Evolutionary conservation across 2,888 invertebrate species (phyloP), one percentile per base, ranked within the genome.

Genomic region (Rotaria socialis): DNA sequence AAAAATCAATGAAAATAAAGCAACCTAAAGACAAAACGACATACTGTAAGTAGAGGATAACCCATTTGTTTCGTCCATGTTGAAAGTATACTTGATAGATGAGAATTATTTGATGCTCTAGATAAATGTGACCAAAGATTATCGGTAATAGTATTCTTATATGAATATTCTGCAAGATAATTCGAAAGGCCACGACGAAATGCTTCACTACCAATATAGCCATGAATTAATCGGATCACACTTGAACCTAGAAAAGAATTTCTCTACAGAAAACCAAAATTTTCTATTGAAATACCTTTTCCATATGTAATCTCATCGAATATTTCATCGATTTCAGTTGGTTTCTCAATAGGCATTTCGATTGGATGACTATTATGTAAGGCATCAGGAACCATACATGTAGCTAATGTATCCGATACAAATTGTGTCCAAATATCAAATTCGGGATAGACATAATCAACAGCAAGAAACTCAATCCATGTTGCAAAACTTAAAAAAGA

Each of bases 391-490:
- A 95, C 89, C 86, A 93, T 89, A n/a, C 96, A 97, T 10, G 60
- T 50, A 16, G 75, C 94, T 89, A 95, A 94, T 88, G 95, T 95
- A 89, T 95, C 95, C 27, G 95, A 95, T 0, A 96, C 95, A 92
- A 97, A 98, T 91, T 96, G 96, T 7, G 95, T 95, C 96, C 97
- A 97, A 90, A 97, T 96, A 90, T 97, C 95, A 92, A 95, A 97
- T 90, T 97, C 96, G 0, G 97, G 97, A 91, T 96, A 97, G 86
- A 96, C 92, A 90, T 95, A 94, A 90, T 95, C 95, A 1, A 96
- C 95, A 92, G 97, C 96, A 11, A 97, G 93, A 90, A 95, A 97
- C 91, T 97, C 96, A 84, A 96, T 95, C 93, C 97, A 98, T 0
- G 96, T 95, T 0, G 97, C 97, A 92, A 96, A 96, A 4, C 96